Evolutionary conservation across 2,113 vertebrate species (phyloP).

Genomic region (Silurus meridionalis): DNA sequence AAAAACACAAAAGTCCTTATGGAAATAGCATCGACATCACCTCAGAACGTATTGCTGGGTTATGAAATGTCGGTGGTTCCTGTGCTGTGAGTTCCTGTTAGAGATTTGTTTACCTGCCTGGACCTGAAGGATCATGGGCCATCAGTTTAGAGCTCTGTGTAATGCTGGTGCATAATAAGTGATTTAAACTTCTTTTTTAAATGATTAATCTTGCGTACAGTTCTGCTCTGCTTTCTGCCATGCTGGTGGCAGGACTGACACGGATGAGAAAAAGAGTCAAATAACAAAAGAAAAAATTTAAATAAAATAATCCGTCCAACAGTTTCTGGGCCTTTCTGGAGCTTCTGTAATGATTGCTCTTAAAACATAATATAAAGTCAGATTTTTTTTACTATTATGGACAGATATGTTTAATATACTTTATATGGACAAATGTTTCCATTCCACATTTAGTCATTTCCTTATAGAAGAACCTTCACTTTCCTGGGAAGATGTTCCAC

Average conservation of each 20-base stretch:
- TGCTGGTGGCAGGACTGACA: slow-evolving; percentile 61
- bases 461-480: no score
- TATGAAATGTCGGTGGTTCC: slow-evolving; percentile 18
- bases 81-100: not conserved
- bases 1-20: not conserved
- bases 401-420: no score
- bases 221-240: slow-evolving; percentile 62
- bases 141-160: slow-evolving; percentile 52
- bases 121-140: slow-evolving; percentile 47
- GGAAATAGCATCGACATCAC: not conserved
- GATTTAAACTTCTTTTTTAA: slow-evolving; percentile 51
- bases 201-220: slow-evolving; percentile 59
- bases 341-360: not conserved
- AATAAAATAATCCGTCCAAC: not conserved
- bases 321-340: not conserved
- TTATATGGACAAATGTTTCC: no score
- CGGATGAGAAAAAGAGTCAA: slow-evolving; percentile 63
- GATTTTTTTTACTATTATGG: no score
- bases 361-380: not conserved
- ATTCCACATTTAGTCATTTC: no score
- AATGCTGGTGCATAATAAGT: slow-evolving; percentile 66
- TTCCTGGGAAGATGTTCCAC: no score
- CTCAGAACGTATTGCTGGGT: not conserved
- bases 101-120: slow-evolving; percentile 38
- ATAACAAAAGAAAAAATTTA: slow-evolving; percentile 43